Conservation (phyloP, 2,113 vertebrate genomes). For the Channa maculata region DNA sequence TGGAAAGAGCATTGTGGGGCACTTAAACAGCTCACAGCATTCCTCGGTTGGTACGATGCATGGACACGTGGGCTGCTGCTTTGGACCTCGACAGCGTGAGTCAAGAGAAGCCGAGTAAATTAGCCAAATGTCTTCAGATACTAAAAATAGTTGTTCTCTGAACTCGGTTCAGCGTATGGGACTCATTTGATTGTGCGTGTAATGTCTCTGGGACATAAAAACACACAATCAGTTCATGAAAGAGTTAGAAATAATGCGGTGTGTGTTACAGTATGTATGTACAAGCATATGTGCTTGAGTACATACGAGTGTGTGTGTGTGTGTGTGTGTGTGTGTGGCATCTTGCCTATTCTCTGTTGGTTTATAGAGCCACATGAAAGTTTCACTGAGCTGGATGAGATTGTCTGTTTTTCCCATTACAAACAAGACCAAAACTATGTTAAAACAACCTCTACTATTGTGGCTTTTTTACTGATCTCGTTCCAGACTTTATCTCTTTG, state of each 20-base stretch:
- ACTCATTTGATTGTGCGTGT: slow-evolving; percentile 67
- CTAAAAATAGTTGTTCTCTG: slow-evolving; percentile 72
- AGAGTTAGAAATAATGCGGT: slow-evolving; percentile 24
- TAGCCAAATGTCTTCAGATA: slow-evolving; percentile 40
- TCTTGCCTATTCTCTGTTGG: slow-evolving; percentile 52
- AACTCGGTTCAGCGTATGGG: slow-evolving; percentile 60
- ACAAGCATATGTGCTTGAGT: background rate
- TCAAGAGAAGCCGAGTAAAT: slow-evolving; percentile 30
- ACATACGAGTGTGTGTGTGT: background rate
- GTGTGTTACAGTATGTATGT: slow-evolving; percentile 24
- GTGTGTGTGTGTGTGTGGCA: slow-evolving; percentile 33
- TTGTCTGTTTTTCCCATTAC: slow-evolving; percentile 71
- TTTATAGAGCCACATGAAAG: slow-evolving; percentile 81
- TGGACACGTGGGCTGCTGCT: slow-evolving; percentile 19
- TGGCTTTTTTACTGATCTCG: slow-evolving; percentile 17
- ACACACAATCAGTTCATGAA: slow-evolving; percentile 63
- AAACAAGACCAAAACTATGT: slow-evolving; percentile 39
- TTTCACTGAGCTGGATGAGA: slow-evolving; percentile 20
- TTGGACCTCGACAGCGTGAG: slow-evolving; percentile 34
- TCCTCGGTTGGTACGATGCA: slow-evolving; percentile 38
- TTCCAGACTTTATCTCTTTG: slow-evolving; percentile 18
- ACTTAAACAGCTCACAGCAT: slow-evolving; percentile 41
- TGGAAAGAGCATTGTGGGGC: slow-evolving; percentile 50
- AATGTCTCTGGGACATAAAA: slow-evolving; percentile 56
- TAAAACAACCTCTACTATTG: slow-evolving; percentile 1